Conservation (phyloP, 2,113 vertebrate species). For the Microcebus tavaratra region DNA sequence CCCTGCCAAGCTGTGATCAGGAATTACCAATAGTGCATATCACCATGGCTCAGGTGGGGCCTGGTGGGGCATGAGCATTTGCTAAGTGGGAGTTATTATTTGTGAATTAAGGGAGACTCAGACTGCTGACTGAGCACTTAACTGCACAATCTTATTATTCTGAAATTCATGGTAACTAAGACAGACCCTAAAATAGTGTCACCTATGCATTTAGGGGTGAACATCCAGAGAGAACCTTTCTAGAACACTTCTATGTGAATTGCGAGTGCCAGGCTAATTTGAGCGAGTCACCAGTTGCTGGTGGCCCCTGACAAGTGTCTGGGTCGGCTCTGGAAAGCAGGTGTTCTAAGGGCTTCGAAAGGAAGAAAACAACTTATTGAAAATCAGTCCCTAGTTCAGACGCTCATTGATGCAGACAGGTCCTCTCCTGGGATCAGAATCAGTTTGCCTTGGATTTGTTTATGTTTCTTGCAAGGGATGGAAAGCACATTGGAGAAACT, state of each 20-base stretch:
- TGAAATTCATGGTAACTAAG: constrained; percentile 21
- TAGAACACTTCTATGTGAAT: background rate
- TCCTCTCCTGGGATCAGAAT: background rate
- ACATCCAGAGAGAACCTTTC: background rate
- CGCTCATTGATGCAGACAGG: background rate
- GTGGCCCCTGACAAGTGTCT: background rate
- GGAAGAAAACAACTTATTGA: background rate
- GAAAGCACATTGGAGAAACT: background rate
- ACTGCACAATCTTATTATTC: constrained; percentile 16
- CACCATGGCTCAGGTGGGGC: background rate
- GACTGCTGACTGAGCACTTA: constrained; percentile 26
- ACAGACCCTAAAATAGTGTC: background rate
- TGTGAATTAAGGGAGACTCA: background rate
- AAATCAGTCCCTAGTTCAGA: background rate
- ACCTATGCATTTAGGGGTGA: background rate
- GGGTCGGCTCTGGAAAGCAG: background rate
- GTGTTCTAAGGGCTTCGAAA: background rate
- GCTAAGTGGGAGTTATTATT: background rate
- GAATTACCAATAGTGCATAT: background rate
- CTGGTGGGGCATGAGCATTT: background rate
- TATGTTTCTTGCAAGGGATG: background rate
- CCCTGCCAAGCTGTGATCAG: background rate
- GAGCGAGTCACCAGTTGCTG: background rate
- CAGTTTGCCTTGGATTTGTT: background rate
- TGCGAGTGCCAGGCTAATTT: background rate